Base-by-base conservation (phyloP, 1,140 invertebrate species). In the Saccostrea echinata region DNA sequence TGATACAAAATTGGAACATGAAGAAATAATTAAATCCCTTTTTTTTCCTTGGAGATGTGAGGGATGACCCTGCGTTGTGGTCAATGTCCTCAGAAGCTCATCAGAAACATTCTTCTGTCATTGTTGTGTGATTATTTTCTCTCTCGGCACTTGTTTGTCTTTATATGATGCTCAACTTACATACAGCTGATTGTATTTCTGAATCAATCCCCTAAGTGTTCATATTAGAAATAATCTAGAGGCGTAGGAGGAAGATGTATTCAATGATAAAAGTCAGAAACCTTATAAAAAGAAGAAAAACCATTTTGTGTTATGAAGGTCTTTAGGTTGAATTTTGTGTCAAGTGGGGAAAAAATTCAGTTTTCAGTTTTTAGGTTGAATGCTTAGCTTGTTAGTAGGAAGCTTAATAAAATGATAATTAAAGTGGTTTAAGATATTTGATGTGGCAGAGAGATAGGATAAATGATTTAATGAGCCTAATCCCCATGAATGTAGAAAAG, bases 361-460 rank as follows among this genome's bases (percentile, higher is more conserved):
- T 43, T 43, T 43, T 43, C 43, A 6, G 43, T 43, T 43, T 43
- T 43, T 43, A 43, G 43, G 43, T 43, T 43, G 43, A 43, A 43
- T 43, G 9, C 43, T 43, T 43, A 9, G 9, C 43, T 43, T 43
- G 43, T 43, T 43, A 43, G 13, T 76, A 27, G 11, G 1, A 8
- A 24, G 68, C 24, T 76, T 76, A 33, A 76, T 76, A 16, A 30
- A 76, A 76, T 27, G 68, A 30, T 76, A 76, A 76, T 76, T 76
- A 30, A 27, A 76, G 27, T 33, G 30, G 68, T 76, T 76, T 30
- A n/a, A n/a, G 13, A 33, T 18, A 16, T 12, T 11, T 30, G 68
- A 30, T 30, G 13, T 16, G 27, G 68, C 12, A 11, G 16, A 30
- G 68, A 30, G 68, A 30, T 76, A 27, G 68, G 68, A n/a, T 33